These are phyloP conservation scores for Pygoscelis adeliae DNA, from an alignment of 2,113 vertebrate species.

Conservation along the genomic window DNA sequence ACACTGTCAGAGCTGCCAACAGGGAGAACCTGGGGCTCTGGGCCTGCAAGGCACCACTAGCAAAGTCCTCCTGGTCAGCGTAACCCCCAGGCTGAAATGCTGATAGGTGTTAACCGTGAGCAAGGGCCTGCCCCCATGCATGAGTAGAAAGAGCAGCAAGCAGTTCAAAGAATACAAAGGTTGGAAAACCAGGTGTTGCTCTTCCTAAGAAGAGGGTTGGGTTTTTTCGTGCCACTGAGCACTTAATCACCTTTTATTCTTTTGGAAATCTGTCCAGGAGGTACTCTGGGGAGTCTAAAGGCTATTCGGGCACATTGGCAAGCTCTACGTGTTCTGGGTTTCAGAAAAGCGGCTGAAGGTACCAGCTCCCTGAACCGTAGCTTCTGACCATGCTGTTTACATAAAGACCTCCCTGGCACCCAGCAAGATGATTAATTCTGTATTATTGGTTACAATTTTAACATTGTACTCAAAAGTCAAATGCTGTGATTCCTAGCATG, in stretches of 20 bases:
- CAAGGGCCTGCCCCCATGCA: neutral
- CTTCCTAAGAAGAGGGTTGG: neutral
- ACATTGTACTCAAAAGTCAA: neutral
- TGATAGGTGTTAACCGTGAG: fast-evolving
- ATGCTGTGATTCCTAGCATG: neutral
- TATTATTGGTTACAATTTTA: neutral
- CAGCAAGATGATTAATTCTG: neutral
- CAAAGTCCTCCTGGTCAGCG: neutral
- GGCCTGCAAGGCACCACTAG: neutral
- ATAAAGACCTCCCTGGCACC: neutral
- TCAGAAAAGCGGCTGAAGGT: neutral
- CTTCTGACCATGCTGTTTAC: neutral
- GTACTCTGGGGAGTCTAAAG: neutral
- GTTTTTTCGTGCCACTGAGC: fast-evolving
- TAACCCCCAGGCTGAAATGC: neutral
- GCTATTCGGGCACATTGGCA: fast-evolving
- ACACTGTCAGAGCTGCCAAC: neutral
- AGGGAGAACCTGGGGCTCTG: neutral
- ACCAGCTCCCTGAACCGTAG: neutral
- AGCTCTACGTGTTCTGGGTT: neutral
- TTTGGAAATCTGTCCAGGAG: neutral
- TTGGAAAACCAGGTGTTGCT: neutral
- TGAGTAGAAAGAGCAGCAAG: neutral
- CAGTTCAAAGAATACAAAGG: neutral
- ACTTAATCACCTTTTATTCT: neutral